A percentile compares a stretch with the other conserved stretches of the same genome.
phyloP scores from a whole-genome alignment of 2,888 invertebrate species.

The Apocheima hispidaria region DNA sequence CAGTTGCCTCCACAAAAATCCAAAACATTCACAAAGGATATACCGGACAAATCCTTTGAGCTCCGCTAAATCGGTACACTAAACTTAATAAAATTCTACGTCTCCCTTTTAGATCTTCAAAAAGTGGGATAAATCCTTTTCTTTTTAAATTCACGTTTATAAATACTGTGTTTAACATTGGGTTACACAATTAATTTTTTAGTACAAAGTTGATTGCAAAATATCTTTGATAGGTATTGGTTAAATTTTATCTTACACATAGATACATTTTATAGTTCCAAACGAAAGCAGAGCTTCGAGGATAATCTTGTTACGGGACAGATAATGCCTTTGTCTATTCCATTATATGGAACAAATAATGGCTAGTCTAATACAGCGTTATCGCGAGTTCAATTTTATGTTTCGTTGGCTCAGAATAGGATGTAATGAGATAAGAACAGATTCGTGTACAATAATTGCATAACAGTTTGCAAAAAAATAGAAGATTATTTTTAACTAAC shows the following conservation, averaged over 20 bases:
- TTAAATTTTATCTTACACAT: not conserved
- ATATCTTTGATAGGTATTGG: not conserved
- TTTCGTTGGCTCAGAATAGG: constrained; percentile 6
- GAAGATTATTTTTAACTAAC: too few species aligned
- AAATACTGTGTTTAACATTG: constrained; percentile 12
- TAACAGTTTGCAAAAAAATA: not conserved
- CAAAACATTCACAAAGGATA: constrained; percentile 19
- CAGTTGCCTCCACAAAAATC: not conserved
- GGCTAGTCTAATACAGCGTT: not conserved
- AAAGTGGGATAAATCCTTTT: constrained; percentile 7
- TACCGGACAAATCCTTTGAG: constrained; percentile 15
- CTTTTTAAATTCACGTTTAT: constrained; percentile 9
- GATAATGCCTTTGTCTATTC: constrained; percentile 4
- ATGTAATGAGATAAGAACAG: not conserved
- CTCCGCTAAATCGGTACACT: constrained; percentile 26
- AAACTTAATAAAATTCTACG: constrained; percentile 30
- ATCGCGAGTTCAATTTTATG: not conserved
- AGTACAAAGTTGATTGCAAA: not conserved
- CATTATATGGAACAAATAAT: not conserved
- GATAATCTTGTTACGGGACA: constrained; percentile 3
- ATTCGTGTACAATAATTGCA: not conserved
- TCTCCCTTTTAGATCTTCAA: not conserved
- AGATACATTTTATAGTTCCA: constrained; percentile 7
- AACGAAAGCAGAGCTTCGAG: not conserved
- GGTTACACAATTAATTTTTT: constrained; percentile 7